Percentiles rank a stretch among this genome's conserved stretches.
These are phyloP conservation scores for Oceanites oceanicus DNA, from an alignment of 2,113 vertebrate species.

Conservation along the genomic window DNA sequence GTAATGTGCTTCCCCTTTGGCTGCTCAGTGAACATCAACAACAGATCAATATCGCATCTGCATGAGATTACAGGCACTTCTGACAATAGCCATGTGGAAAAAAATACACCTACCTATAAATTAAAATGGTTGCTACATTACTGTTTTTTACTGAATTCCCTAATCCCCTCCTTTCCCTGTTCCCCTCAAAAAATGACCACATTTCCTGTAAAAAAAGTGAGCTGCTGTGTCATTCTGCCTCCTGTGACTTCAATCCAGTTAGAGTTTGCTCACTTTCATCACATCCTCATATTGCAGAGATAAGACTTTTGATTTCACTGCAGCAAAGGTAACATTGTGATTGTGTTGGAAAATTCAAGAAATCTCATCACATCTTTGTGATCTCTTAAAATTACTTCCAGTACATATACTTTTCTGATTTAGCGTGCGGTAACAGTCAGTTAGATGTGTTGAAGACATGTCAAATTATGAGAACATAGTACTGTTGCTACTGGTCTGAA, in stretches of 20 bases:
- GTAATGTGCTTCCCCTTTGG: constrained; percentile 66
- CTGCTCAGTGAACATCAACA: constrained; percentile 55
- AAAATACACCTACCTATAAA: background rate
- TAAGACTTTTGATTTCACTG: background rate
- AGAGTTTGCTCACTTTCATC: background rate
- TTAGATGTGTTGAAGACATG: background rate
- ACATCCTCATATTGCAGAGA: background rate
- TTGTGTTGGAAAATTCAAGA: background rate
- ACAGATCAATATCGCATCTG: constrained; percentile 73
- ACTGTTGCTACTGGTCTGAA: background rate
- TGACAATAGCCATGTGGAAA: constrained; percentile 39
- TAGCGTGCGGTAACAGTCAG: background rate
- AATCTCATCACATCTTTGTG: background rate
- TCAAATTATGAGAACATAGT: background rate
- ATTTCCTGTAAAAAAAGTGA: background rate
- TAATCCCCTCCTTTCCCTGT: rapidly evolving
- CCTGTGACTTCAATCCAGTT: background rate
- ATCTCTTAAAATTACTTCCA: background rate
- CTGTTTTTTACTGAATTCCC: background rate
- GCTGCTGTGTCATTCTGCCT: background rate
- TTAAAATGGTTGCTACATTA: background rate
- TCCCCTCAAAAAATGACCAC: background rate
- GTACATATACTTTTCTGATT: background rate
- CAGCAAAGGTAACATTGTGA: background rate
- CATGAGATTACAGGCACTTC: constrained; percentile 70